Base-by-base conservation (phyloP, 2,113 vertebrate species). In the Felis catus region DNA sequence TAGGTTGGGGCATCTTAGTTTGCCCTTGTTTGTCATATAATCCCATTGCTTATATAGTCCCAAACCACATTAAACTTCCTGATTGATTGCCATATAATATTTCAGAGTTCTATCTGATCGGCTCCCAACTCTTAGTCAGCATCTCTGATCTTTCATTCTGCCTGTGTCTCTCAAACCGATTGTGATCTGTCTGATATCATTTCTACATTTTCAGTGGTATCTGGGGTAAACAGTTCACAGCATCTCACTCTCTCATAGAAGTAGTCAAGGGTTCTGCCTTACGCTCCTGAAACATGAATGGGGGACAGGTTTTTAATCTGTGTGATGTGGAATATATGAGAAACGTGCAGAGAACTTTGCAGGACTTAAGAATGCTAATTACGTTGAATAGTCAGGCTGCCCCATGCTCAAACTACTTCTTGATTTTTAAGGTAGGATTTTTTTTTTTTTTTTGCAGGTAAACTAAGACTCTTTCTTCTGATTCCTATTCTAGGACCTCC, bases 51-150 rank as follows among this genome's bases (percentile, higher is more conserved):
- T 95, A 86, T 87, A 51, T 36, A 51, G 29, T 71, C 73, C 94
- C 78, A 95, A 97, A 88, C 96, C 93, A 84, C 83, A 97, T 0
- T 92, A 53, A 89, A 80, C 87, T 88, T 95, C 96, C 86, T 84
- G 71, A 98, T 65, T 89, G 83, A 95, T 53, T 87, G 88, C 41
- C 95, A 93, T 96, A 92, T 94, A 94, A 90, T 94, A 97, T 92
- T 97, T 97, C 92, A 96, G 80, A 88, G 21, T 87, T 98, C 45
- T 95, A 97, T 98, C 96, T 98, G 96, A 97, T 95, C 95, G 85
- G 95, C 96, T 97, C 85, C 74, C 87, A 93, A 58, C 15, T 87
- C 74, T 53, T 53, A 73, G 78, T 93, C 82, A 92, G 89, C 79
- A 97, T 93, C 66, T 2, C 29, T 96, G 70, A 74, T 55, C 95